These are phyloP conservation scores for Semnopithecus entellus DNA, from an alignment of 2,113 vertebrate genomes.

Conservation along the genomic window DNA sequence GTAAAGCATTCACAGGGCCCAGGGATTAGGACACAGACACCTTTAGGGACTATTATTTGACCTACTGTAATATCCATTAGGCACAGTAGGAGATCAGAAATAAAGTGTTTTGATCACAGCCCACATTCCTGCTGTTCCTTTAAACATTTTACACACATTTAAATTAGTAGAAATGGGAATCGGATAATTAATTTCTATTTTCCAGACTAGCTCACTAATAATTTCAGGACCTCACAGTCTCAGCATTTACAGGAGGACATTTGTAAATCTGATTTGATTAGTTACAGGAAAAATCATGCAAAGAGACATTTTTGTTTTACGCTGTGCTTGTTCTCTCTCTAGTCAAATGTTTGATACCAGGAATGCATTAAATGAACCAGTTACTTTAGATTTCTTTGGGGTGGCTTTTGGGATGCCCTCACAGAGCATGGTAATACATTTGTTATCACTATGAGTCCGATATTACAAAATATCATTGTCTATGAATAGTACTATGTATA, in stretches of 20 bases:
- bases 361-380: not conserved
- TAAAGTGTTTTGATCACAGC: not conserved
- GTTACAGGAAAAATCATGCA: not conserved
- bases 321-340: not conserved
- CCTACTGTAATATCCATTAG: not conserved
- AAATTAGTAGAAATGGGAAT: not conserved
- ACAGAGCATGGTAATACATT: not conserved
- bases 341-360: not conserved
- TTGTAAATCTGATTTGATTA: not conserved
- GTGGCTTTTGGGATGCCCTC: not conserved
- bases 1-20: not conserved
- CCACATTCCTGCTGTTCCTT: not conserved
- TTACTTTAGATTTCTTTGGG: not conserved
- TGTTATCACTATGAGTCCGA: not conserved
- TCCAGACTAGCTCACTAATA: not conserved
- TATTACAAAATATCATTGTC: not conserved
- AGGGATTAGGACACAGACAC: not conserved
- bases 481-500: not conserved
- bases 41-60: not conserved
- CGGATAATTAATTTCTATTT: not conserved
- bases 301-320: not conserved
- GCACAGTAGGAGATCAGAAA: not conserved
- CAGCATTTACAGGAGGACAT: not conserved
- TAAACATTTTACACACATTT: not conserved
- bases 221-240: not conserved